These are phyloP conservation scores for Esox niger DNA, from an alignment of 2,113 vertebrate species.

Conservation along the genomic window DNA sequence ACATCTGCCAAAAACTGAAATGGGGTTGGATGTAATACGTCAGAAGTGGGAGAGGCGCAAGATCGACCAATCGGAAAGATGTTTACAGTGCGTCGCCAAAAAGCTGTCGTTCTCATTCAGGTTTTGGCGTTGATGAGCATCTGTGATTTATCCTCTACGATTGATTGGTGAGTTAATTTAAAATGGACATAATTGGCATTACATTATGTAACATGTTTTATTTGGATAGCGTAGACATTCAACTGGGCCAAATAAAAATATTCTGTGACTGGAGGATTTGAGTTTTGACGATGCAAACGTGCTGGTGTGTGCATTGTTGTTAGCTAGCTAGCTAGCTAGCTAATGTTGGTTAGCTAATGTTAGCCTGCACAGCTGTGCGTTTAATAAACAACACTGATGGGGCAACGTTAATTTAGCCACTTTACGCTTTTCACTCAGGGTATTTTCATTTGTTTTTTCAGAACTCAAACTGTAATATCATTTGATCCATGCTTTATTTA, in stretches of 20 bases:
- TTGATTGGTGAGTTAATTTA: slow-evolving; percentile 48
- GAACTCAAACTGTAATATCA: too few relatives aligned
- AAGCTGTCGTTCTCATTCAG: slow-evolving; percentile 8
- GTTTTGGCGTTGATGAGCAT: slow-evolving; percentile 32
- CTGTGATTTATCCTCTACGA: slow-evolving; percentile 18
- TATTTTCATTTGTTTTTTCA: too few relatives aligned
- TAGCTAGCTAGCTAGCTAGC: neutral
- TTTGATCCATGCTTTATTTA: too few relatives aligned
- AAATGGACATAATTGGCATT: neutral
- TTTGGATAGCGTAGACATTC: neutral
- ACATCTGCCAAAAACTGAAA: slow-evolving; percentile 36
- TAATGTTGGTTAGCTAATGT: neutral
- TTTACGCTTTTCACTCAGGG: too few relatives aligned
- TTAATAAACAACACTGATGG: too few relatives aligned
- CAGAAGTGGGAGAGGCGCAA: slow-evolving; percentile 50
- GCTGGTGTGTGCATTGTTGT: neutral
- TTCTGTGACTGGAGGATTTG: neutral
- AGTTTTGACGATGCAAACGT: neutral
- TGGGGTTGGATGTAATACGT: slow-evolving; percentile 18
- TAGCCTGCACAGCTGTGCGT: too few relatives aligned
- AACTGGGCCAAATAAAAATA: neutral
- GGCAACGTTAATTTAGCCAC: too few relatives aligned
- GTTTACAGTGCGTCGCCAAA: slow-evolving; percentile 14
- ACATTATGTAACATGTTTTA: too few relatives aligned
- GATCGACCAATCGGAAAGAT: slow-evolving; percentile 50